Base-by-base conservation (phyloP, 2,888 invertebrate species). In the Acheta domesticus region DNA sequence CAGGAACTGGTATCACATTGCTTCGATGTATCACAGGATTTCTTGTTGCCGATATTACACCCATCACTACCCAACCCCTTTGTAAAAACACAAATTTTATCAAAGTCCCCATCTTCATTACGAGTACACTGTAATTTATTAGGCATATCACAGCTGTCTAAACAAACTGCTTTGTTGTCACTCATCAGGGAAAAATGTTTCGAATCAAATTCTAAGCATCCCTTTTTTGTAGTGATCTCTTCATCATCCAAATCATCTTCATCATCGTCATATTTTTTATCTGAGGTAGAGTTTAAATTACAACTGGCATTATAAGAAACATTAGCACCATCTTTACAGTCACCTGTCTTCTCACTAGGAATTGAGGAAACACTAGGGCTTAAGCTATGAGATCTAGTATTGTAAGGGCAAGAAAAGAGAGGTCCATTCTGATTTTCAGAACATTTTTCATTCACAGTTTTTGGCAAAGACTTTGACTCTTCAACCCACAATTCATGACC, bases 1-100 rank as follows among this genome's bases (percentile, higher is more conserved):
- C 62, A 62, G 62, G n/a, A 19, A 62, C 62, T 62, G 62, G 62
- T 62, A 62, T 62, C 62, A 62, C 62, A 62, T 62, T 62, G 62
- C 62, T 62, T 62, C 62, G 62, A 62, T 62, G 62, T 62, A 62
- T 62, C 62, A 62, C 62, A 62, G 62, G 62, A 62, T 62, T 62
- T 62, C 62, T 62, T 62, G n/a, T n/a, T 62, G 62, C 14, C 5
- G 62, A 19, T 62, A n/a, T n/a, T 62, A 62, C 14, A 62, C 3
- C 62, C 62, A 62, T 62, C 62, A 36, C 36, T 36, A 62, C 62
- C 62, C 14, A 62, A 1, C 0, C n/a, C 16, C n/a, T n/a, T 62
- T 62, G 14, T 62, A 62, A 62, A 62, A 62, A 62, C 62, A 62
- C 62, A 62, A 19, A 62, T n/a, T 62, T 62, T 62, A 62, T 62